Base-by-base conservation (phyloP, 1,140 invertebrate genomes). In the Achatina immaculata region DNA sequence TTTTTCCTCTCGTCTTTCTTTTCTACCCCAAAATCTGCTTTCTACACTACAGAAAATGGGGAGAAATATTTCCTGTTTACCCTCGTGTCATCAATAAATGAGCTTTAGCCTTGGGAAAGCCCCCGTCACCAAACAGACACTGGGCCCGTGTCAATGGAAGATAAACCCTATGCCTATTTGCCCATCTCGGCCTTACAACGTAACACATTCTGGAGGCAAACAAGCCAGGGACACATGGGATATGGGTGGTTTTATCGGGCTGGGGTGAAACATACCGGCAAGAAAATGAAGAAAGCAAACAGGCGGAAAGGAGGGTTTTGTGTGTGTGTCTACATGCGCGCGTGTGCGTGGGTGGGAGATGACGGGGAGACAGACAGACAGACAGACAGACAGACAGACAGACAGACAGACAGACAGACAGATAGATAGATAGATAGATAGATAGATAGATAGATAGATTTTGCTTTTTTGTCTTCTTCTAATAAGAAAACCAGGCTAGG, bases 131-230 rank as follows among this genome's bases (percentile, higher is more conserved):
- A 71, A 71, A 71, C 68, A 71, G 36, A n/a, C 24, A 31, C 1
- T 2, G 9, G 7, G 36, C 16, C 34, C 42, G 68, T 42, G 68
- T 45, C 38, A 40, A 71, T 45, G 38, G 38, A 71, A 42, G 1
- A 71, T 71, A 71, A 71, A 71, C 68, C 68, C 21, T 42, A 38
- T 45, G 24, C 68, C 68, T 71, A 71, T 71, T 71, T 71, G 68
- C 68, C 21, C 0, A 14, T 2, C 9, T 9, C 36, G 1, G 68
- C 2, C 38, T 21, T 34, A 71, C 68, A 71, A 45, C 38, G 38
- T 45, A 40, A 71, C 68, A 71, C 38, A 55, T 55, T 40, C 36
- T 28, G 38, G 9, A 19, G 36, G 68, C 68, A 71, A 71, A 71
- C 38, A 71, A 6, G 7, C 24, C 36, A 31, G 9, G n/a, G 24